These are phyloP conservation scores for Pollicipes pollicipes DNA, from an alignment of 1,140 invertebrate genomes.

Conservation along the genomic window DNA sequence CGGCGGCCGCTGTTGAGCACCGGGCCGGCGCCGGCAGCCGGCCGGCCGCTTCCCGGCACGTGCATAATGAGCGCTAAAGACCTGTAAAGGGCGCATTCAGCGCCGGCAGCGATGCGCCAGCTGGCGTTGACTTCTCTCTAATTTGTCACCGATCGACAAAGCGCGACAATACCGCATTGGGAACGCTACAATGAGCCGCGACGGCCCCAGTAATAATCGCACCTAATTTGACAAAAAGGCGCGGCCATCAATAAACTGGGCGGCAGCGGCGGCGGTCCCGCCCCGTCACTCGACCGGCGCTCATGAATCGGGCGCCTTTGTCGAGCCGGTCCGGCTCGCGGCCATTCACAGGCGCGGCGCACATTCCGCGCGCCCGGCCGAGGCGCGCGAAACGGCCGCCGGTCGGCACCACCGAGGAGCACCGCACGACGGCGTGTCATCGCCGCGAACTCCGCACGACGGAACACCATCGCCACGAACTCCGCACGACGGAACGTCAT, in stretches of 20 bases:
- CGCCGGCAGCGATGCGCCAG: neutral
- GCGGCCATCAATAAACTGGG: neutral
- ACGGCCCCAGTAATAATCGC: neutral
- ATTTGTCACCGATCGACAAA: constrained; percentile 1
- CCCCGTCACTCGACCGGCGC: neutral
- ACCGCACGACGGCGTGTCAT: too few relatives aligned
- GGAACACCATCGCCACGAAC: too few relatives aligned
- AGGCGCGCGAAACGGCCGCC: too few relatives aligned
- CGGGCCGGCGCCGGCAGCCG: neutral
- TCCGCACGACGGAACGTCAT: too few relatives aligned
- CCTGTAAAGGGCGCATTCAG: neutral
- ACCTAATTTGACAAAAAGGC: constrained; percentile 2
- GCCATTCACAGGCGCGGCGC: too few relatives aligned
- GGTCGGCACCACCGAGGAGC: too few relatives aligned
- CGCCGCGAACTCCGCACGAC: too few relatives aligned
- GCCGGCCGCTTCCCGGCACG: neutral
- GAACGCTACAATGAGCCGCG: neutral
- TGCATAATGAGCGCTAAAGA: constrained; percentile 1
- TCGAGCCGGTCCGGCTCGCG: neutral
- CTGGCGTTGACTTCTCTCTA: neutral
- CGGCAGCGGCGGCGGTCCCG: too few relatives aligned
- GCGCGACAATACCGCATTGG: constrained; percentile 1
- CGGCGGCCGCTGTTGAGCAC: too few relatives aligned
- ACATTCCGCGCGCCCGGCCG: too few relatives aligned
- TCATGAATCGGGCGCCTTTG: neutral